Evolutionary conservation across 1,140 invertebrate species (phyloP), one percentile per base, ranked within the genome.

Genomic region (Zaprionus nigranus): DNA sequence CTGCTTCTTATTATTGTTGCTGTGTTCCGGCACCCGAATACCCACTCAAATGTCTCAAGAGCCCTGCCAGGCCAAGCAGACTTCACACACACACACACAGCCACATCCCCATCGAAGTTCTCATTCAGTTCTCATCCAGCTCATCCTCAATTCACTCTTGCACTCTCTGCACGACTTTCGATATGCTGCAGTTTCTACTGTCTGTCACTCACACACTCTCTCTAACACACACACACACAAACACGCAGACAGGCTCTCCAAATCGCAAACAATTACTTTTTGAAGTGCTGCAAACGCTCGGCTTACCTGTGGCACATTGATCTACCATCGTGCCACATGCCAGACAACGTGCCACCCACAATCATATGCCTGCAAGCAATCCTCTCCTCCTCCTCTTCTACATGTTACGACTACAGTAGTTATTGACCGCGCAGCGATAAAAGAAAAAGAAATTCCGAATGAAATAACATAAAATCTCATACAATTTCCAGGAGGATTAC

Each of bases 221-320:
- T 26, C 24, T 26, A 26, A 54, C 80, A 67, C 74, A 81, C 68
- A 49, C 79, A 74, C 67, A 65, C 81, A 78, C 58, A 82, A 60
- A 54, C 77, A 43, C 84, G 66, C 69, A 84, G 40, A 46, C 40
- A 46, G 40, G n/a, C 84, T 87, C 83, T 87, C 67, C 81, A 79
- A 90, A 90, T 90, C 86, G 85, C 85, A 90, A 90, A 90, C 85
- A 90, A 90, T 90, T 90, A 90, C 86, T 85, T 90, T 88, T 81
- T 88, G 75, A 90, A 88, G 85, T 90, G 83, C 71, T 84, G 71
- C 71, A 61, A 70, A 68, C 34, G 24, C 65, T 26, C 20, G 30
- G 51, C 66, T 73, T 81, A 83, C 81, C 84, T 90, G 78, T 66
- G 61, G 76, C 78, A 60, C 83, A 87, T 88, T 84, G 81, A 87